These are phyloP conservation scores for Sialia sialis DNA, from an alignment of 2,113 vertebrate species.

Conservation along the genomic window DNA sequence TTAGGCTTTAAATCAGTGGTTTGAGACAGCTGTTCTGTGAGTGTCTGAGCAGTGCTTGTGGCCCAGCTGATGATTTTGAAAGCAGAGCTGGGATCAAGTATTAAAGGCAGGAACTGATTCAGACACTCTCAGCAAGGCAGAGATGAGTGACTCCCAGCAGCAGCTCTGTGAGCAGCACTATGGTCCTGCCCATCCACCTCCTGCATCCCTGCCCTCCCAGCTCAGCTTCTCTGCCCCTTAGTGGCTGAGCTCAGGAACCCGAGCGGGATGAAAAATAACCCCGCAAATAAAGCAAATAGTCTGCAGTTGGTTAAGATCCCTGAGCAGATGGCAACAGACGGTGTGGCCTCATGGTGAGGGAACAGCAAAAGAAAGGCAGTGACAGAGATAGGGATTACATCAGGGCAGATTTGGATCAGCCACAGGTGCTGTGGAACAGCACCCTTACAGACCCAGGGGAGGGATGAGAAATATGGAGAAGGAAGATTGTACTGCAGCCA, in stretches of 20 bases:
- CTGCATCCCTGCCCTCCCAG: rapidly evolving
- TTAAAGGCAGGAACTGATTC: not conserved
- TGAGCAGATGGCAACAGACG: not conserved
- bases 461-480: not conserved
- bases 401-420: not conserved
- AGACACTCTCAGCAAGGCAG: not conserved
- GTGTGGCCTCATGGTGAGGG: not conserved
- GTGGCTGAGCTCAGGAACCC: not conserved
- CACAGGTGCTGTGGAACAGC: not conserved
- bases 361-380: not conserved
- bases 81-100: not conserved
- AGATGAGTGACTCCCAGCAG: not conserved
- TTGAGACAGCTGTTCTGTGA: not conserved
- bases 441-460: not conserved
- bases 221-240: not conserved
- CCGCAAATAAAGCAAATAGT: not conserved
- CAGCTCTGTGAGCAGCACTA: not conserved
- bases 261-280: not conserved
- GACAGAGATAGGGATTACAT: not conserved
- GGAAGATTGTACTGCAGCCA: not conserved
- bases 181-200: not conserved
- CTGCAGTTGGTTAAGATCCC: not conserved
- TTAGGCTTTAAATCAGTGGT: not conserved
- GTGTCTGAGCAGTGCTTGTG: not conserved
- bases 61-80: not conserved